Evolutionary conservation across 2,797 vertebrate species (phyloP).

Genomic region (Cynopterus sphinx): DNA sequence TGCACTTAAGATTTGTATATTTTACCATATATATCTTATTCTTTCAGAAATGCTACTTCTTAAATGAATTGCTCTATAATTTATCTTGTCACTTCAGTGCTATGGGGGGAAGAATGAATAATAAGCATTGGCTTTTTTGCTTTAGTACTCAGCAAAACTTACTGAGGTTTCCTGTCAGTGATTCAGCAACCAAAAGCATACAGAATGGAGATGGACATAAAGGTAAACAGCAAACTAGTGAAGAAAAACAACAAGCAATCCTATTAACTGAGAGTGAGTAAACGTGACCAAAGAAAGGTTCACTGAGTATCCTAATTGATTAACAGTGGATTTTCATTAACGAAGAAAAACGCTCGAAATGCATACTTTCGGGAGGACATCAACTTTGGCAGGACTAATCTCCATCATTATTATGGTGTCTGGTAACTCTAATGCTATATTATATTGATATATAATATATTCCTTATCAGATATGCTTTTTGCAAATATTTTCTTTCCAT

Average conservation of each 20-base stretch:
- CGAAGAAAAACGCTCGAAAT: background rate
- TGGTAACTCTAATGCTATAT: constrained; percentile 36
- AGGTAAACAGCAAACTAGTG: background rate
- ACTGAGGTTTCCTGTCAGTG: background rate
- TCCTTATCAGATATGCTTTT: background rate
- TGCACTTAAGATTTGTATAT: no score
- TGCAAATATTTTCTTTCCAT: background rate
- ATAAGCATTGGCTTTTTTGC: background rate
- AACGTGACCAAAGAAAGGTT: background rate
- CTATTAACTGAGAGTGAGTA: background rate
- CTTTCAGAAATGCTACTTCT: background rate
- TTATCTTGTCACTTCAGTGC: background rate
- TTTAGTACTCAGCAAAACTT: background rate
- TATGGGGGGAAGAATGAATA: background rate
- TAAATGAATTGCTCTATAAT: background rate
- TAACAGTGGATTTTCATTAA: background rate
- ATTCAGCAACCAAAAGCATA: background rate
- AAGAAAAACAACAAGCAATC: background rate
- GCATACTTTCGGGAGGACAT: background rate
- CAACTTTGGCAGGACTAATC: background rate
- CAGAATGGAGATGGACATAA: background rate
- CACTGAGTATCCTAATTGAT: background rate
- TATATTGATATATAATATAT: background rate
- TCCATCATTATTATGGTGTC: background rate
- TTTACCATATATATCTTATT: background rate